Base-by-base conservation (phyloP, 2,888 invertebrate species). In the Caenorhabditis macrosperma region DNA sequence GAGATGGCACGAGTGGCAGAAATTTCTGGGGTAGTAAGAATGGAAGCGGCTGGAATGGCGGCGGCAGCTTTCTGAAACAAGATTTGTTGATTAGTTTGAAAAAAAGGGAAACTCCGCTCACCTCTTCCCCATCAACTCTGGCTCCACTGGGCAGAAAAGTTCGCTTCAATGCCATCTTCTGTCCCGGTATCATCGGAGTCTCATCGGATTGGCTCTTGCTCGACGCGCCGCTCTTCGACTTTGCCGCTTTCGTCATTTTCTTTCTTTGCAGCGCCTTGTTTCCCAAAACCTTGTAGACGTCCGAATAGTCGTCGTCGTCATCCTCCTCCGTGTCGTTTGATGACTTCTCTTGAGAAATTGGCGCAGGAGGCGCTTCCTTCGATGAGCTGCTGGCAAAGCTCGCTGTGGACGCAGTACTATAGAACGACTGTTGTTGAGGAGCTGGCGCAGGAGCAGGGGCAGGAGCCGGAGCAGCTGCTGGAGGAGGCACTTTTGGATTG, bases 141-240 rank as follows among this genome's bases (percentile, higher is more conserved):
- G 71, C 60, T 15, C 82, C 82, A 59, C 74, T 76, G 1, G 82
- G 82, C 15, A 78, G 41, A 35, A 81, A 64, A 10, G 82, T 82
- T 48, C 82, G 17, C 7, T 59, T 59, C 28, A 82, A 41, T 7
- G 75, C 66, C 75, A 82, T 80, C 61, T 61, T 69, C 48, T 82
- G 82, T 28, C 82, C 82, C 5, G 82, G 82, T 30, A 77, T 55
- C 12, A 71, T 74, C 6, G 66, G 60, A 41, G 15, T 52, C 38
- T 52, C 64, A 9, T 33, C 9, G 6, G 33, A 9, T 33, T n/a
- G n/a, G n/a, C n/a, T n/a, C n/a, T n/a, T n/a, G 22, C 5, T 24
- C 59, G 22, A 7, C 30, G 12, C 12, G 17, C 28, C n/a, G 10
- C n/a, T 41, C 20, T 24, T 52, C 41, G 12, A 41, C 54, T 17